A percentile compares a stretch with the other conserved stretches of the same genome.
These are phyloP conservation scores for Fulica atra DNA, from an alignment of 2,113 vertebrate species.

Conservation along the genomic window DNA sequence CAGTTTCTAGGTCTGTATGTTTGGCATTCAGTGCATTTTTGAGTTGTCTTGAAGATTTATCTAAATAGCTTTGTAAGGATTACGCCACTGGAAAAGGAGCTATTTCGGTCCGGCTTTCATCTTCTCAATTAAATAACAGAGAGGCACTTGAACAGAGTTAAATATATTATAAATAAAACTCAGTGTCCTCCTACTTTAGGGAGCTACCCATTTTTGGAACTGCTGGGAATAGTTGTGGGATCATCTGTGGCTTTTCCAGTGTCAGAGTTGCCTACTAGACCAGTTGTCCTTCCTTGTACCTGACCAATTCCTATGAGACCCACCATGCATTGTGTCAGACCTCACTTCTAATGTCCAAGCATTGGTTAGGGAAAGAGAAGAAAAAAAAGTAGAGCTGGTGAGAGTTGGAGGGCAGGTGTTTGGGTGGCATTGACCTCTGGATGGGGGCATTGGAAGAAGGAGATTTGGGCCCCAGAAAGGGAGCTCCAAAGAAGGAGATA, in stretches of 20 bases:
- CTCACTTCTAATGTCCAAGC: background rate
- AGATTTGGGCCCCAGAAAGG: background rate
- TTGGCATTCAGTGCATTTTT: background rate
- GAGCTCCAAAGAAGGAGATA: background rate
- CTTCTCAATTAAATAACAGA: background rate
- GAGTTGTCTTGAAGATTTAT: background rate
- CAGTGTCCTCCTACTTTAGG: background rate
- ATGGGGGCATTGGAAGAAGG: background rate
- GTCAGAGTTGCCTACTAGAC: background rate
- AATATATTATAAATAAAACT: background rate
- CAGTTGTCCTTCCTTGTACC: background rate
- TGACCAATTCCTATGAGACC: background rate
- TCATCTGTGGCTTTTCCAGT: background rate
- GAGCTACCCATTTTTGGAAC: background rate
- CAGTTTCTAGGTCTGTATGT: background rate
- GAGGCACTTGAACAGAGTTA: background rate
- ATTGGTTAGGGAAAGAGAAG: background rate
- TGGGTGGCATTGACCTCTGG: background rate
- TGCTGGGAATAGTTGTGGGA: background rate
- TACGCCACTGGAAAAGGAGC: background rate
- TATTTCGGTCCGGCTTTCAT: background rate
- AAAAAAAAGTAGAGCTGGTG: background rate
- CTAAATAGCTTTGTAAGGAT: background rate
- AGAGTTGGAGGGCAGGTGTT: background rate
- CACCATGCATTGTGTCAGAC: background rate